Conservation (phyloP, 2,888 invertebrate genomes). For the Latrodectus elegans region DNA sequence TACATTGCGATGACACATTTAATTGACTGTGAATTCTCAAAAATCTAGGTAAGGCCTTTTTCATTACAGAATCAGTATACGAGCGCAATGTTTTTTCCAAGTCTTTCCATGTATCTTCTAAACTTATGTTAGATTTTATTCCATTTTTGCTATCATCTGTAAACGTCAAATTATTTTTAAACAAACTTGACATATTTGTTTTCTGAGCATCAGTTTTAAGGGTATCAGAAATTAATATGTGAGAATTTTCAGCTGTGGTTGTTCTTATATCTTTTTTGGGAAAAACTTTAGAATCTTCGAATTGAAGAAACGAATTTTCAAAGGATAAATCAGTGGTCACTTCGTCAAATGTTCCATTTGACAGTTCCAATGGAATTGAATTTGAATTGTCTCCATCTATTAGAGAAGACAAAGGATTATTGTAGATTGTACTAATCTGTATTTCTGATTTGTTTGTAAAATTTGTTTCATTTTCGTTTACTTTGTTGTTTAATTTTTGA, state of each 20-base stretch:
- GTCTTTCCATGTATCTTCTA: constrained; percentile 55
- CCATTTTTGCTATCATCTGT: background rate
- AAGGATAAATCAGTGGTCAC: background rate
- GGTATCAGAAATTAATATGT: background rate
- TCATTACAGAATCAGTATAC: constrained; percentile 53
- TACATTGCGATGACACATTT: constrained; percentile 51
- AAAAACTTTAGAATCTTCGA: background rate
- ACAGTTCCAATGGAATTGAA: background rate
- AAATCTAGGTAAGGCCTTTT: constrained; percentile 53
- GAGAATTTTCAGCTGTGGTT: background rate
- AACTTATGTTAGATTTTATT: background rate
- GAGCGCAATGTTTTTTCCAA: constrained; percentile 45
- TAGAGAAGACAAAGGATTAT: too few species aligned
- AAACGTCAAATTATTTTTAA: background rate
- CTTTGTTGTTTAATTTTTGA: too few species aligned
- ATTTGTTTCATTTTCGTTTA: background rate
- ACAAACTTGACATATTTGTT: background rate
- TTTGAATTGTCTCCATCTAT: background rate
- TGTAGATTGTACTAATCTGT: background rate
- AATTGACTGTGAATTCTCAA: constrained; percentile 52
- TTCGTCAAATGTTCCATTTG: background rate
- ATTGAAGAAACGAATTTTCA: background rate
- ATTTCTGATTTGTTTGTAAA: background rate
- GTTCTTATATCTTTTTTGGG: too few species aligned
- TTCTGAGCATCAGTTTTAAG: background rate